These are phyloP conservation scores for Drosophila recens DNA, from an alignment of 2,888 invertebrate species.

Conservation along the genomic window DNA sequence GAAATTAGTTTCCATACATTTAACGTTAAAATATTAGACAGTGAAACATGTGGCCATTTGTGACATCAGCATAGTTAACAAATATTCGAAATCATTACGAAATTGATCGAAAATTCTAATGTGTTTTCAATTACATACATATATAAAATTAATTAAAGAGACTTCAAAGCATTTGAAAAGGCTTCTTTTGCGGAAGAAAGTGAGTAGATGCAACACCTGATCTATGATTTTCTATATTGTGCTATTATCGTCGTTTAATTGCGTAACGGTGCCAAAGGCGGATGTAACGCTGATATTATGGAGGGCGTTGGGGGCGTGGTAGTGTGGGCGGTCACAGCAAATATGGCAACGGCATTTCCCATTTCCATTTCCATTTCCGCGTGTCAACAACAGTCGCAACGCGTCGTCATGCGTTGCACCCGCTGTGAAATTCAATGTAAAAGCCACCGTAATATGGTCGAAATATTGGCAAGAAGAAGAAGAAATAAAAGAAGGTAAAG, in stretches of 20 bases:
- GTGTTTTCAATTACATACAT: no score
- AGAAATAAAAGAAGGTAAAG: not conserved
- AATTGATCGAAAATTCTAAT: not conserved
- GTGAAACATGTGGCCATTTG: no score
- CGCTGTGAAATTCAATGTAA: slow-evolving; percentile 31
- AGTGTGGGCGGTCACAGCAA: slow-evolving; percentile 19
- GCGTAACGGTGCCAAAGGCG: slow-evolving; percentile 50
- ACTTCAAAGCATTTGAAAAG: not conserved
- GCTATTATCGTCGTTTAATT: slow-evolving; percentile 36
- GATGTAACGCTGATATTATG: slow-evolving; percentile 32
- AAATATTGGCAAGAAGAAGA: slow-evolving; percentile 13
- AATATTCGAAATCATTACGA: no score
- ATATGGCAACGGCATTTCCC: slow-evolving; percentile 42
- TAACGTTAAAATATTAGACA: no score
- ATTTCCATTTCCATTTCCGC: slow-evolving; percentile 55
- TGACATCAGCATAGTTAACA: no score
- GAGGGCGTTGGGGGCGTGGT: slow-evolving; percentile 1
- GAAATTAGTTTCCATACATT: no score
- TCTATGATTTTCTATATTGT: no score
- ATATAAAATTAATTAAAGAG: not conserved
- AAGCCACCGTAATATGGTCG: slow-evolving; percentile 35
- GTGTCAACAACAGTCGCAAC: slow-evolving; percentile 36
- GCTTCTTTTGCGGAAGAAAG: slow-evolving; percentile 35
- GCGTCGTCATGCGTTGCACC: slow-evolving; percentile 50
- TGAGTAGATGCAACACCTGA: slow-evolving; percentile 31